Percentiles rank a stretch among this genome's conserved stretches.
These are phyloP conservation scores for Eulithis testata DNA, from an alignment of 2,888 invertebrate species.

Conservation along the genomic window DNA sequence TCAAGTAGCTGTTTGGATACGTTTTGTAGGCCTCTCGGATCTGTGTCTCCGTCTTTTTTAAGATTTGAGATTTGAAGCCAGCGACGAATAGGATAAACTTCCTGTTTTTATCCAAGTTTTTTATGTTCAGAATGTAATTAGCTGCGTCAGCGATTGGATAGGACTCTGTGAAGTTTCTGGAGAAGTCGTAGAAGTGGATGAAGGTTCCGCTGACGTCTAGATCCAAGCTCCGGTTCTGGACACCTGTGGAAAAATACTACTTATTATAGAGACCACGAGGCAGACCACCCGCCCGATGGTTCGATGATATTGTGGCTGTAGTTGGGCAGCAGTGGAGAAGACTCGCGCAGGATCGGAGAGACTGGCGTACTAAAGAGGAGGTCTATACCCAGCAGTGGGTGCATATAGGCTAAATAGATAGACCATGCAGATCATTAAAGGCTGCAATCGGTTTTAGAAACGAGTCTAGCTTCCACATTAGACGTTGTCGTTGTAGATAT, in stretches of 20 bases:
- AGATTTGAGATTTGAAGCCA: conserved; percentile 72
- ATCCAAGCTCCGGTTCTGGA: conserved; percentile 59
- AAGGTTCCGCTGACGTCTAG: conserved; percentile 66
- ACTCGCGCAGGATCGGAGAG: too few relatives aligned
- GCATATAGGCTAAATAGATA: too few relatives aligned
- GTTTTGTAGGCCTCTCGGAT: conserved; percentile 44
- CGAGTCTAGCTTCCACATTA: too few relatives aligned
- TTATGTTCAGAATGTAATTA: conserved; percentile 57
- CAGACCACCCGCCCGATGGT: too few relatives aligned
- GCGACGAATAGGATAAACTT: conserved; percentile 70
- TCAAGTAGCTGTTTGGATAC: conserved; percentile 44
- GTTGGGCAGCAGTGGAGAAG: too few relatives aligned
- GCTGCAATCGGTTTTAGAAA: too few relatives aligned
- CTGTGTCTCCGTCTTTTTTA: conserved; percentile 52
- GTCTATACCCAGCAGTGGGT: too few relatives aligned
- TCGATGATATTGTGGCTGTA: too few relatives aligned
- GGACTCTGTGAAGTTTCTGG: conserved; percentile 52
- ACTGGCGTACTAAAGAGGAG: too few relatives aligned
- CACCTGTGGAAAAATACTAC: conserved; percentile 52
- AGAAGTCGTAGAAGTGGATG: conserved; percentile 71
- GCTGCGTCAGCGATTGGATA: conserved; percentile 64
- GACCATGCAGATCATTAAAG: too few relatives aligned
- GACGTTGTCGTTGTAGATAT: too few relatives aligned
- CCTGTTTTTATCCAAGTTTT: conserved; percentile 62
- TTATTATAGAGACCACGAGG: too few relatives aligned